Evolutionary conservation across 2,888 invertebrate genomes (phyloP), one percentile per base, ranked within the genome.

Genomic region (Eristalis pertinax): DNA sequence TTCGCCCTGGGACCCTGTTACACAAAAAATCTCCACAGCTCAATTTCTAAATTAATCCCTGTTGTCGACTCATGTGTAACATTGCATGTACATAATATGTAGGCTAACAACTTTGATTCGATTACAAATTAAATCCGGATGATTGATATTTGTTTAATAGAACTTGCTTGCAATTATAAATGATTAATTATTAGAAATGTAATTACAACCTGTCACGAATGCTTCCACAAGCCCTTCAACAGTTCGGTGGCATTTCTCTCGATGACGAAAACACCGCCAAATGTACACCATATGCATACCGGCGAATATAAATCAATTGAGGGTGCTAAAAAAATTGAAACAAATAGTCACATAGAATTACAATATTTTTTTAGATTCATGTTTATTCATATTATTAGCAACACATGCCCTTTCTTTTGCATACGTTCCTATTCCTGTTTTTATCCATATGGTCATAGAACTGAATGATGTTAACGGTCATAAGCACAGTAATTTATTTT

Each of bases 91-190:
- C 29, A 29, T 10, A 35, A 11, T 11, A 1, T 38, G 13, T 35
- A 38, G 13, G 38, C 38, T 4, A 38, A 38, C 38, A 38, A 13
- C 13, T 13, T 13, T 4, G 38, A 13, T 38, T 13, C 38, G 50
- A 50, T n/a, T 19, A 50, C 50, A 19, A 50, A 50, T 50, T 50
- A 50, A 50, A 50, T 50, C 78, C 65, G 79, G 79, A 41, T 87
- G 86, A 87, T 87, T 87, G 86, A 87, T 87, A 87, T 87, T 87
- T 87, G 83, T 79, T 83, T 83, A 87, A 87, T 83, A 87, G 83
- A 75, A 83, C 83, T 87, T 79, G 83, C n/a, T n/a, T n/a, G 83
- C 72, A 74, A 83, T 87, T 87, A 87, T 79, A 83, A 79, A 79
- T 87, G 86, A 87, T 87, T 83, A 87, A 87, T 87, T 79, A 83